Percentiles rank a stretch among this genome's conserved stretches.
Conservation (phyloP, 2,113 vertebrate species). For the Phylloscopus trochiloides region DNA sequence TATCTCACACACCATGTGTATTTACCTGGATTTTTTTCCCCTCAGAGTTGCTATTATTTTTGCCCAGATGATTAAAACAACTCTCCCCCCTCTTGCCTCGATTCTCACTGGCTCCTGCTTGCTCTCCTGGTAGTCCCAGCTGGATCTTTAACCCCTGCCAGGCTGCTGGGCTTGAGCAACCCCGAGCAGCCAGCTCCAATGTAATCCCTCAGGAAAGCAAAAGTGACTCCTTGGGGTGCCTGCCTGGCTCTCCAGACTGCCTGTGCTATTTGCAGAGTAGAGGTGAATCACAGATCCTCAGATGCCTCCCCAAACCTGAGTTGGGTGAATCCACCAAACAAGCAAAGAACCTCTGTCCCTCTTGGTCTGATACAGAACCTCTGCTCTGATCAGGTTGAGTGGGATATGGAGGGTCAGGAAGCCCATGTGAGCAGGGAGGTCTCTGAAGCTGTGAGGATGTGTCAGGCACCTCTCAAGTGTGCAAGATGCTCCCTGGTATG, state of each 20-base stretch:
- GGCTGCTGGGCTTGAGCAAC: background rate
- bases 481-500: background rate
- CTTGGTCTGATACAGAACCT: background rate
- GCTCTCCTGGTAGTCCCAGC: background rate
- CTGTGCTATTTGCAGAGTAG: background rate
- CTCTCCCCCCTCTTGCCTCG: background rate
- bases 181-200: background rate
- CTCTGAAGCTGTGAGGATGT: background rate
- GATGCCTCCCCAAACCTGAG: background rate
- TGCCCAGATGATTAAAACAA: background rate
- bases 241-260: background rate
- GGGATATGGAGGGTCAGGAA: background rate
- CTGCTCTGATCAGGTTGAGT: background rate
- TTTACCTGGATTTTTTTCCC: background rate
- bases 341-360: background rate
- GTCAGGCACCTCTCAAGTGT: too few species aligned
- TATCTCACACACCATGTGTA: background rate
- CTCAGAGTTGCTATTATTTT: background rate
- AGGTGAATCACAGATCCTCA: background rate
- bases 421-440: background rate
- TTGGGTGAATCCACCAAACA: background rate
- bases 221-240: accelerated
- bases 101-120: background rate
- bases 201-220: background rate
- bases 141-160: background rate